Conservation (phyloP, 2,113 vertebrate genomes). For the Stegostoma tigrinum region DNA sequence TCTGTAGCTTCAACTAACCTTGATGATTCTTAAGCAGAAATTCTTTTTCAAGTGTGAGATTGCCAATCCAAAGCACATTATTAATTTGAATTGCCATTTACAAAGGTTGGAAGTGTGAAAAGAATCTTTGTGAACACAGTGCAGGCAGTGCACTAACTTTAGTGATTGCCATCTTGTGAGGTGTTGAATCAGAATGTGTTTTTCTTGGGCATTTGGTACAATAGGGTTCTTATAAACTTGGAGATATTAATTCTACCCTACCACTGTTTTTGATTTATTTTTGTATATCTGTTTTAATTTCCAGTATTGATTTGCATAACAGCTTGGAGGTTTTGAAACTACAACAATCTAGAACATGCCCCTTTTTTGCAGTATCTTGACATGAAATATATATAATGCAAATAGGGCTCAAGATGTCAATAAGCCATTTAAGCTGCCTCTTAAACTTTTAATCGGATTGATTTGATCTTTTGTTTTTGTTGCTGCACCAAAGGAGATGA, state of each 20-base stretch:
- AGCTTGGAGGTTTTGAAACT: not conserved
- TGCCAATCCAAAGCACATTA: not conserved
- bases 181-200: not conserved
- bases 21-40: not conserved
- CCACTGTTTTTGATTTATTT: not conserved
- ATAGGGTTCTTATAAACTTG: not conserved
- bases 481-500: not conserved
- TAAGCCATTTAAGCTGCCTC: not conserved
- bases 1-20: not conserved
- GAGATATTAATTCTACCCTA: not conserved
- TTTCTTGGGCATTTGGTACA: not conserved
- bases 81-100: no score
- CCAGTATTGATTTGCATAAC: slow-evolving; percentile 4
- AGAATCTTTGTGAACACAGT: not conserved
- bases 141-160: not conserved
- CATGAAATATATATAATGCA: not conserved
- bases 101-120: not conserved
- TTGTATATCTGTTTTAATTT: not conserved
- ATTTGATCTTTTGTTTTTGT: not conserved
- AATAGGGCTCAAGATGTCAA: not conserved
- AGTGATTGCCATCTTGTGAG: not conserved
- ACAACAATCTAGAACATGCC: not conserved
- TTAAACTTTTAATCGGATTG: not conserved
- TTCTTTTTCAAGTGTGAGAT: not conserved
- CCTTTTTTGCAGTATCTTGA: not conserved